Evolutionary conservation across 2,888 invertebrate species (phyloP).

Genomic region (Thymelicus sylvestris): DNA sequence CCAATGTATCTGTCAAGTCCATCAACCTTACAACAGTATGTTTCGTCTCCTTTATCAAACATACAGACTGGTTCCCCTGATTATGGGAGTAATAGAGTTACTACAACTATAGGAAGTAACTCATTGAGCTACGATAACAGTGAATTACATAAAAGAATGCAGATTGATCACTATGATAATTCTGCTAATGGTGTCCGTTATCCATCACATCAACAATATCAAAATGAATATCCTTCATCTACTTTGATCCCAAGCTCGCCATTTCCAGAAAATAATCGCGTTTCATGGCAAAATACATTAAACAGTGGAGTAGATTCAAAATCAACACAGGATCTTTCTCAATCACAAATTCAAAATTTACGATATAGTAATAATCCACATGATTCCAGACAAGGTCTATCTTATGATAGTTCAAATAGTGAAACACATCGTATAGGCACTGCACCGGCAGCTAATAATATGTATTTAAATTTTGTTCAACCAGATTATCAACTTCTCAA

Average conservation of each 20-base stretch:
- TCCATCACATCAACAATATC: slow-evolving; percentile 66
- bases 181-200: slow-evolving; percentile 71
- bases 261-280: slow-evolving; percentile 61
- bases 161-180: slow-evolving; percentile 77
- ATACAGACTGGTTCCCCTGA: slow-evolving; percentile 67
- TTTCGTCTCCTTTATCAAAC: slow-evolving; percentile 71
- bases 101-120: slow-evolving; percentile 62
- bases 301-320: slow-evolving; percentile 61
- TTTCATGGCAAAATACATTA: slow-evolving; percentile 66
- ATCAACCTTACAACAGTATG: slow-evolving; percentile 67
- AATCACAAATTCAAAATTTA: slow-evolving; percentile 63
- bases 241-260: slow-evolving; percentile 62
- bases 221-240: slow-evolving; percentile 66
- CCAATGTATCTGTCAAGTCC: slow-evolving; percentile 74
- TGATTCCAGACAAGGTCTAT: slow-evolving; percentile 55
- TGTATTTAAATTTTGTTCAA: slow-evolving; percentile 70
- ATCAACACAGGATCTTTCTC: slow-evolving; percentile 63
- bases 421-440: slow-evolving; percentile 71
- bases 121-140: slow-evolving; percentile 58
- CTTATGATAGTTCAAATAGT: slow-evolving; percentile 56
- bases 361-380: slow-evolving; percentile 55
- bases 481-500: slow-evolving; percentile 65
- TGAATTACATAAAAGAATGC: slow-evolving; percentile 65
- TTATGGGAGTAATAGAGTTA: slow-evolving; percentile 62
- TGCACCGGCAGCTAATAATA: slow-evolving; percentile 69